Conservation (phyloP, 2,113 vertebrate genomes). For the Cacatua alba region DNA sequence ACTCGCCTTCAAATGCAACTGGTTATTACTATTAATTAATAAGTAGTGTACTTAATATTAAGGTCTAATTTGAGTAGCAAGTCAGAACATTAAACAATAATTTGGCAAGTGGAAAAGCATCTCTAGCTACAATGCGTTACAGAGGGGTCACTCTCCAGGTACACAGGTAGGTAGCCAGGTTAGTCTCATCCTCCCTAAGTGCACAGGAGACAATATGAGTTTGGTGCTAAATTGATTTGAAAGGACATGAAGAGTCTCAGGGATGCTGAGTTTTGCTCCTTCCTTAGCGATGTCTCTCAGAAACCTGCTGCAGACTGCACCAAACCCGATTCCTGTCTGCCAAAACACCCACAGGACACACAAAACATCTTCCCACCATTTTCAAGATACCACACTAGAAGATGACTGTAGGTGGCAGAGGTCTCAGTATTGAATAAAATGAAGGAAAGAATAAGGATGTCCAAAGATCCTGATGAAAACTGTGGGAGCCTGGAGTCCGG, state of each 20-base stretch:
- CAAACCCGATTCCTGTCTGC: background rate
- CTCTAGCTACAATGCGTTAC: background rate
- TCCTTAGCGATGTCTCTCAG: rapidly evolving
- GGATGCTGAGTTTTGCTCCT: background rate
- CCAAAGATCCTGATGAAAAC: background rate
- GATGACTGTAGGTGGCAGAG: background rate
- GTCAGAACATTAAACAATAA: background rate
- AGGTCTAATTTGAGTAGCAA: background rate
- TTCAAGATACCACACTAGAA: background rate
- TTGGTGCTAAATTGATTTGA: background rate
- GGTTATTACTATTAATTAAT: background rate
- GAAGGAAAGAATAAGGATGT: background rate
- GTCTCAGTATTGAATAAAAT: background rate
- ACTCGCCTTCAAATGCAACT: background rate
- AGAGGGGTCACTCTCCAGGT: background rate
- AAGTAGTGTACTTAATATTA: background rate
- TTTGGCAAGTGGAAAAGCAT: background rate
- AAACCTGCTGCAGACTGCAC: background rate
- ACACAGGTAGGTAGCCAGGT: background rate
- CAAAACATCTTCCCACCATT: background rate
- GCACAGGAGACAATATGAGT: background rate
- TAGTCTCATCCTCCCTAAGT: background rate
- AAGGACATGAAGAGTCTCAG: background rate
- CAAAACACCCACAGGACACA: background rate
- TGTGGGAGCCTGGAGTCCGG: background rate